Evolutionary conservation across 2,888 invertebrate genomes (phyloP), one percentile per base, ranked within the genome.

Genomic region (Drosophila borealis): DNA sequence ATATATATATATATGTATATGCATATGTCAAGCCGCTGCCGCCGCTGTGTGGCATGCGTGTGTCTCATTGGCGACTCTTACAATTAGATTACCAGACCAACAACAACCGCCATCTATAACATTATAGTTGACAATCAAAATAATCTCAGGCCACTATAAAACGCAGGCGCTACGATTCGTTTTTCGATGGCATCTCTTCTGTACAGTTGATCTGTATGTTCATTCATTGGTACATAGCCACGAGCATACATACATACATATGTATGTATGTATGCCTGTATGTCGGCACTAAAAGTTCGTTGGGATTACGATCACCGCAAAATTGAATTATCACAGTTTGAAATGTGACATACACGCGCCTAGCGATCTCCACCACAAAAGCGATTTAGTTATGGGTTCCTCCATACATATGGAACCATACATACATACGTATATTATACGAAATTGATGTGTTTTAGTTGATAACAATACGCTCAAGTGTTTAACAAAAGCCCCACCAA

Each of bases 301-400:
- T 70, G 61, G 66, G 74, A 78, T 74, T 67, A 81, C 81, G 79
- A 79, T 79, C 71, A 66, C 45, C 67, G 46, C 72, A 81, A 80
- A 85, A 85, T 85, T 85, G 75, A 85, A 89, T 89, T 89, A 85
- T 89, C 85, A 74, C 85, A 89, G 85, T 71, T 87, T 87, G 85
- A 89, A 81, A 85, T 88, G 81, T 84, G 81, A 83, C 59, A 81
- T 71, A 74, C 89, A 88, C 83, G 89, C 87, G 84, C 84, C 88
- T 64, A 65, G 64, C 60, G 49, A 68, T 65, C 70, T 61, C 66
- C 67, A 51, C 64, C 42, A 62, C 46, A 50, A 19, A 46, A 41
- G 44, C 50, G 73, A 60, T 64, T 61, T 69, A 59, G 64, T 56
- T 63, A 14, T 57, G 39, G 49, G 29, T 25, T 48, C 41, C 44